Conservation (phyloP, 2,113 vertebrate genomes). For the Pyrgilauda ruficollis region DNA sequence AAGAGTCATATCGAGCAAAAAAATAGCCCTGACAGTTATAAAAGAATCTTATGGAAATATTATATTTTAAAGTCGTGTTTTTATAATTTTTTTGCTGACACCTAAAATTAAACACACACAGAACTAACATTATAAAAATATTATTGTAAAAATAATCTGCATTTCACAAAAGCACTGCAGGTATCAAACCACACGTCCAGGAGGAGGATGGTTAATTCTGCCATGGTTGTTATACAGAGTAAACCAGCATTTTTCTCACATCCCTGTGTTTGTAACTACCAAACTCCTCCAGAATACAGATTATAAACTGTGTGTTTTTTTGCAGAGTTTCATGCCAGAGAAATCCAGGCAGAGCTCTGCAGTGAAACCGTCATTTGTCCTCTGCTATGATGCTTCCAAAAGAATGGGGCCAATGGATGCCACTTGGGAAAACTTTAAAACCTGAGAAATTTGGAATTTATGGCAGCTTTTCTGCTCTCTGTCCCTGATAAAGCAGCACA, state of each 20-base stretch:
- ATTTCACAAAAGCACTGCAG: not conserved
- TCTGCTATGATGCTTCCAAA: fast-evolving
- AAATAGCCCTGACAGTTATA: not conserved
- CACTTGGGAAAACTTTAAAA: not conserved
- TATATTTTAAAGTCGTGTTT: not conserved
- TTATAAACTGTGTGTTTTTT: not conserved
- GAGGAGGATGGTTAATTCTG: not conserved
- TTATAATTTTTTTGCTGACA: not conserved
- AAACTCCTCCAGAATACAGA: not conserved
- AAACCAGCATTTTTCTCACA: not conserved
- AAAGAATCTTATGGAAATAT: not conserved
- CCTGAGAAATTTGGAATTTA: not conserved
- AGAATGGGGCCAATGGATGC: not conserved
- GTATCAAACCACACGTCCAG: fast-evolving
- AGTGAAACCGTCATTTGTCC: not conserved
- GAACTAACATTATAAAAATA: not conserved
- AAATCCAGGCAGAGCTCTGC: not conserved
- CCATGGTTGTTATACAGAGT: fast-evolving
- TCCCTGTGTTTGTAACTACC: not conserved
- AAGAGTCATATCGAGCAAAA: not conserved
- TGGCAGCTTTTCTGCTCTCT: not conserved
- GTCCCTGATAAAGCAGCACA: not conserved
- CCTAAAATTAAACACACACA: not conserved
- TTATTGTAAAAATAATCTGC: not conserved
- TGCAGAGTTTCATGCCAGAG: not conserved